Base-by-base conservation (phyloP, 1,140 invertebrate genomes). In the Cotesia vestalis region DNA sequence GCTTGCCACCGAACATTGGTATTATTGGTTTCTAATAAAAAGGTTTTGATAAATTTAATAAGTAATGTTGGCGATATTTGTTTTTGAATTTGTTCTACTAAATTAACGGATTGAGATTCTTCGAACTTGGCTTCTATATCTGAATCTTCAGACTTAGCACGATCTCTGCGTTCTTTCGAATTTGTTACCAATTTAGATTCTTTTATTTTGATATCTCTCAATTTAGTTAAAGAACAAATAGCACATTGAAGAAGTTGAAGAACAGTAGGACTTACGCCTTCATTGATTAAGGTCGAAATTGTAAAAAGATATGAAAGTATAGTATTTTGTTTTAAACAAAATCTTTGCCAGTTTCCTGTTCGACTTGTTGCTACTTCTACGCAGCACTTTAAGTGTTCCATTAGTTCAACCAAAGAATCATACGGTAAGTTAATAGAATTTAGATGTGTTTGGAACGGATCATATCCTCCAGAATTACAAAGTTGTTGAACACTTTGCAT, bases 271-370 rank as follows among this genome's bases (percentile, higher is more conserved):
- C 95, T 95, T 4, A 99, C 95, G 57, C 96, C 96, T 88, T 98
- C 96, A 83, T 98, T 96, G 36, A 98, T 86, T 36, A 94, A 87
- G 27, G 88, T 87, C 0, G 86, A 86, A 36, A 87, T 83, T 1
- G 80, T 83, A 46, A 87, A 85, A 5, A 87, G 71, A 72, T 87
- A 86, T 0, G 85, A 85, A 0, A 87, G 66, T 27, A 98, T 88
- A 0, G 95, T 92, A 76, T 92, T 90, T 74, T 95, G 92, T 34
- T 90, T 88, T 9, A 92, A 84, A 82, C 96, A 98, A 84, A 96
- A 97, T 78, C 93, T 90, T 84, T 98, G 96, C 97, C 97, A 99
- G 87, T 98, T 99, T 69, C 93, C 91, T 0, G 95, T 96, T n/a
- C 96, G 91, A 76, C 91, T 92, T 12, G 92, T 91, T 20, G 96